phyloP scores from a whole-genome alignment of 2,113 vertebrate genomes.

The Tetrao urogallus region DNA sequence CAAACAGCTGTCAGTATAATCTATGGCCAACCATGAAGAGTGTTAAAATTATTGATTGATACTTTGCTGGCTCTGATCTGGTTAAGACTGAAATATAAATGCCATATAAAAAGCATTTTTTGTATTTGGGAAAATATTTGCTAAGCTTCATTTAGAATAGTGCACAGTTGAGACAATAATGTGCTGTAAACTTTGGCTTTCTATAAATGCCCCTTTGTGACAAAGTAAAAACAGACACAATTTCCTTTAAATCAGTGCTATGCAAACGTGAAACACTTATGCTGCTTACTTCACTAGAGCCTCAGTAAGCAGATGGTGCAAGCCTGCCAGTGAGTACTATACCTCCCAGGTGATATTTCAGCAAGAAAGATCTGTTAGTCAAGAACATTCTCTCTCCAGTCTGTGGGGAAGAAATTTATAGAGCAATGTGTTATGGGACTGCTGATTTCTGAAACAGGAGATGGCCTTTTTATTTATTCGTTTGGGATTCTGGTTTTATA shows the following conservation, averaged over 20 bases:
- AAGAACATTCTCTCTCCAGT: conserved; percentile 51
- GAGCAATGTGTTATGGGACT: conserved; percentile 57
- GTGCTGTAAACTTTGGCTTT: neutral
- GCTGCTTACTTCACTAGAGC: neutral
- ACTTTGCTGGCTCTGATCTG: neutral
- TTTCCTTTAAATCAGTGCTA: conserved; percentile 19
- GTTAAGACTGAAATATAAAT: neutral
- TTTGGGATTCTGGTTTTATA: conserved; percentile 61
- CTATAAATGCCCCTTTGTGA: neutral
- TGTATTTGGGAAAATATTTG: rapidly evolving
- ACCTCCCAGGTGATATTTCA: conserved; percentile 74
- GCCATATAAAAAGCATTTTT: neutral
- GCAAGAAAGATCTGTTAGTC: conserved; percentile 65
- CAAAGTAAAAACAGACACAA: neutral
- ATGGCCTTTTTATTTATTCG: conserved; percentile 71
- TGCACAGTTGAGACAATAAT: neutral
- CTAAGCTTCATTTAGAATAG: neutral
- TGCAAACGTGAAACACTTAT: conserved; percentile 2
- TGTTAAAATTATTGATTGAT: neutral
- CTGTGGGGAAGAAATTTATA: conserved; percentile 69
- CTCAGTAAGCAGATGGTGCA: conserved; percentile 66
- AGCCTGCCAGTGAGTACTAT: conserved; percentile 33
- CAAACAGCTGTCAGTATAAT: neutral
- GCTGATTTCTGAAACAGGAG: conserved; percentile 68
- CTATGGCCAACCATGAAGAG: neutral